Conservation (phyloP, 2,113 vertebrate species). For the Ancistrus triradiatus region DNA sequence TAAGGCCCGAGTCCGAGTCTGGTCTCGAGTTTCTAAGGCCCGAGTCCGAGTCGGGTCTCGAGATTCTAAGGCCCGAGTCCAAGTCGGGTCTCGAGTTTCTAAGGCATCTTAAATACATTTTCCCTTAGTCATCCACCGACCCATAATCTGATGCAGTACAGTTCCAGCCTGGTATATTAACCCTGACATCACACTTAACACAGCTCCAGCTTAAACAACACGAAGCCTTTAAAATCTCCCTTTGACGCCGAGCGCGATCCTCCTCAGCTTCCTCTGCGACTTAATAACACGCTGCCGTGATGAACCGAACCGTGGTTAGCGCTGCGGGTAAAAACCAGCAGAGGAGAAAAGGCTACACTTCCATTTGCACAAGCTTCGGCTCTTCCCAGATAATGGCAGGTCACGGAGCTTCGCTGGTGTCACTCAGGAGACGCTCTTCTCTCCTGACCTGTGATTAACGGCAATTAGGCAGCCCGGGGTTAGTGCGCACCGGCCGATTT, state of each 20-base stretch:
- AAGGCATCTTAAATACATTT: too few species aligned
- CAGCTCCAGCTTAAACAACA: background rate
- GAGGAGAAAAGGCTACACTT: slow-evolving; percentile 2
- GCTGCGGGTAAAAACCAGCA: slow-evolving; percentile 9
- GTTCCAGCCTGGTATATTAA: background rate
- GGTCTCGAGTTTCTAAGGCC: too few species aligned
- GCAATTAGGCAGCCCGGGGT: slow-evolving; percentile 28
- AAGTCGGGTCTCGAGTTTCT: too few species aligned
- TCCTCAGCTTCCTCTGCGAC: background rate
- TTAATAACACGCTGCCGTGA: slow-evolving; percentile 23
- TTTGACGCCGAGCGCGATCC: background rate
- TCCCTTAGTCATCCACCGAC: too few species aligned
- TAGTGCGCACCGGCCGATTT: slow-evolving; percentile 3
- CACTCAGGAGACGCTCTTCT: slow-evolving; percentile 17
- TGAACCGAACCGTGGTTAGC: slow-evolving; percentile 19
- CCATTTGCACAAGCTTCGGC: slow-evolving; percentile 17
- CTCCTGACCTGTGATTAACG: slow-evolving; percentile 28
- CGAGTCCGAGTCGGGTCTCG: too few species aligned
- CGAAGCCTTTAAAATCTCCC: background rate
- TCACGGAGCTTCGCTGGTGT: slow-evolving; percentile 33
- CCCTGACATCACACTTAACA: background rate
- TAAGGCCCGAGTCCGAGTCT: too few species aligned
- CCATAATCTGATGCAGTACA: too few species aligned
- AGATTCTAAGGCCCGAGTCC: too few species aligned
- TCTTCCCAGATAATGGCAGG: slow-evolving; percentile 32